phyloP scores from a whole-genome alignment of 2,888 invertebrate genomes.

The Drepanosiphum platanoidis region DNA sequence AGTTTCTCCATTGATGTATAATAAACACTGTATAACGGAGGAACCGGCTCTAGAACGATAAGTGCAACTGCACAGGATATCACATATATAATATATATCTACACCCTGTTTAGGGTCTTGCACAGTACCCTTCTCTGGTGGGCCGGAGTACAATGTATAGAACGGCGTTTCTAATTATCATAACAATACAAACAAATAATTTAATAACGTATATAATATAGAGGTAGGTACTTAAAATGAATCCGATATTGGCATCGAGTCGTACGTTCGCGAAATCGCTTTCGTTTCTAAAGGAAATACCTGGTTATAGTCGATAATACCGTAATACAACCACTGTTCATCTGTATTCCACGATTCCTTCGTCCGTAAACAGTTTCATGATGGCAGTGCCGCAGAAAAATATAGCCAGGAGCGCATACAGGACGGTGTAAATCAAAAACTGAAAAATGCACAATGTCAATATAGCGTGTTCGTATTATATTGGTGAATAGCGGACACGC shows the following conservation, averaged over 20 bases:
- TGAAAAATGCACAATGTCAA: conserved; percentile 24
- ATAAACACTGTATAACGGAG: too few relatives aligned
- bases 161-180: too few relatives aligned
- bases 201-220: too few relatives aligned
- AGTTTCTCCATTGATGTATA: too few relatives aligned
- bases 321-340: neutral
- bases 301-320: neutral
- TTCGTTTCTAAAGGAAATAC: neutral
- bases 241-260: too few relatives aligned
- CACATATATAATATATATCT: too few relatives aligned
- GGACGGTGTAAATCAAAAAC: conserved; percentile 47
- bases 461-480: too few relatives aligned
- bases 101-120: neutral
- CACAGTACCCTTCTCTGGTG: neutral
- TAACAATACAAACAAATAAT: neutral
- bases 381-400: conserved; percentile 28
- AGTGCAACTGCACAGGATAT: too few relatives aligned
- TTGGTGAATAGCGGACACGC: too few relatives aligned
- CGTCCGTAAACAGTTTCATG: conserved; percentile 35
- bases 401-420: conserved; percentile 30
- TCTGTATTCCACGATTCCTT: conserved; percentile 51
- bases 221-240: too few relatives aligned
- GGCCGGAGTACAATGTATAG: neutral
- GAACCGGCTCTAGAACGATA: too few relatives aligned
- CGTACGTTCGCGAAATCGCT: neutral